A percentile compares a stretch with the other conserved stretches of the same genome.
These are phyloP conservation scores for Uromys caudimaculatus DNA, from an alignment of 2,797 vertebrate genomes.

Conservation along the genomic window DNA sequence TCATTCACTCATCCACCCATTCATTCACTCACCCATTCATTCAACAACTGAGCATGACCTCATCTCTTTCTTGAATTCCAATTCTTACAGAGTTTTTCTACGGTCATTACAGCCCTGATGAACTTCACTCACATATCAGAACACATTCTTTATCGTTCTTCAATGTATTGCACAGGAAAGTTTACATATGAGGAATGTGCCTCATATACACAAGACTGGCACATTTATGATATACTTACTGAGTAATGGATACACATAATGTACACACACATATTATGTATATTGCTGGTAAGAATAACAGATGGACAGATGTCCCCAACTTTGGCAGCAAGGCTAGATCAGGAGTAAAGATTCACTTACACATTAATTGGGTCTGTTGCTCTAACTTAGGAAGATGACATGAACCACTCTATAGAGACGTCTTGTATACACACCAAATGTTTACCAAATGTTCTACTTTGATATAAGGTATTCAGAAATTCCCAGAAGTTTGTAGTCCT, in stretches of 20 bases:
- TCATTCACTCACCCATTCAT: neutral
- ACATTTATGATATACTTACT: neutral
- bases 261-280: neutral
- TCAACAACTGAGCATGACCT: neutral
- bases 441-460: conserved; percentile 21
- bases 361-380: neutral
- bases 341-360: neutral
- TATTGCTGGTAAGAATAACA: neutral
- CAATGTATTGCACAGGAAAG: neutral
- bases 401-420: neutral
- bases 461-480: neutral
- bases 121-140: neutral
- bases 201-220: neutral
- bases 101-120: neutral
- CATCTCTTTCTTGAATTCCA: neutral
- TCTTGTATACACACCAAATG: neutral
- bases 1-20: neutral
- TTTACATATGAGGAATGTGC: neutral
- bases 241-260: neutral
- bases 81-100: neutral
- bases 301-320: neutral
- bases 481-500: neutral
- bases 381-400: neutral
- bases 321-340: neutral
- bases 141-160: neutral